Base-by-base conservation (phyloP, 2,113 vertebrate species). In the Dendrocopos noguchii region DNA sequence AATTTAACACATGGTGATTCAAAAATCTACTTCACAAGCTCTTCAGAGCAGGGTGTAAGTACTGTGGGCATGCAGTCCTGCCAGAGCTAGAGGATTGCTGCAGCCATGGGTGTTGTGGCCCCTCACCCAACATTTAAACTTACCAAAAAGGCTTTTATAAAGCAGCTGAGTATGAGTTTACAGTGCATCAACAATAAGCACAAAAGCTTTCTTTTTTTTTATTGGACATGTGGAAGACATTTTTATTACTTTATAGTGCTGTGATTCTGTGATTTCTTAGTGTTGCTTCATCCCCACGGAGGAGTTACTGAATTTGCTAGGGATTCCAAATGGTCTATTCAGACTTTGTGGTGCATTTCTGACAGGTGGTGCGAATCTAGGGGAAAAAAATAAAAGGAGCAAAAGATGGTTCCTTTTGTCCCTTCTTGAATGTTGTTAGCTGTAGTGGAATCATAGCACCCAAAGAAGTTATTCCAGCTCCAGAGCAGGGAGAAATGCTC, bases 151-250 rank as follows among this genome's bases (percentile, higher is more conserved):
- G 36, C 20, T 75, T 65, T 46, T 2, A 17, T 42, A 63, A 59
- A 73, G 27, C 15, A 57, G 36, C 13, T 12, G 28, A 61, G 3
- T 5, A 8, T 0, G 11, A 27, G 28, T 17, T 42, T 66, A n/a
- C 29, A 18, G 7, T 8, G 8, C 0, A 0, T 12, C 12, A 4
- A 12, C 33, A 3, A 31, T 42, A 53, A 80, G 18, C 13, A 24
- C 29, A n/a, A 70, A 85, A 14, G 11, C 15, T 77, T 76, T 72
- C 50, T 16, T 5, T 20, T 46, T 59, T 33, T 22, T 4, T 13
- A 16, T 33, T 8, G 25, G n/a, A 9, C 21, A 13, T 3, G 5
- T 4, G 22, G 33, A 66, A 67, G 5, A 29, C 55, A 78, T 42
- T 31, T 50, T 59, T 31, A 12, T 55, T 50, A 12, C 15, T 65